Conservation (phyloP, 53 echinoderm and acorn worm species). For the Mesocentrotus franciscanus region DNA sequence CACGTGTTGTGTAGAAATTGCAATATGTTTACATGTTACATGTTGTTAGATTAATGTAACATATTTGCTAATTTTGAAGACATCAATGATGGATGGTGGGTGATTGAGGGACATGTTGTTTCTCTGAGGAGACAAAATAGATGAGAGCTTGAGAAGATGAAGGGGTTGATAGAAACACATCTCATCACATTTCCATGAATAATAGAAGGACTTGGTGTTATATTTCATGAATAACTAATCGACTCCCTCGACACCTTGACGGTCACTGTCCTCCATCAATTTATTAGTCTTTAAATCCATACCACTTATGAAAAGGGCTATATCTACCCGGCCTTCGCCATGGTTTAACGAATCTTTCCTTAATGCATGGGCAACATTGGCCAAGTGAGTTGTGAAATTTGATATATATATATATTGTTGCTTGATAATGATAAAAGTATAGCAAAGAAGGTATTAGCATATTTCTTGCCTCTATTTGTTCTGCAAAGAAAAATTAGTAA, state of each 20-base stretch:
- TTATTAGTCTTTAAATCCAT: slow-evolving; percentile 20
- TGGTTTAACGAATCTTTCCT: too few relatives aligned
- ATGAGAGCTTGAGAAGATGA: slow-evolving; percentile 5
- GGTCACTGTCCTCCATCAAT: slow-evolving; percentile 41
- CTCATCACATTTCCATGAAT: slow-evolving; percentile 38
- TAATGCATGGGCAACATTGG: too few relatives aligned
- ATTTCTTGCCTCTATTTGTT: not conserved
- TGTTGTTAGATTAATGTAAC: not conserved
- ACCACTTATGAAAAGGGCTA: too few relatives aligned
- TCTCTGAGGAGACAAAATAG: not conserved
- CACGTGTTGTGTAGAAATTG: not conserved
- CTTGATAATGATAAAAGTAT: too few relatives aligned
- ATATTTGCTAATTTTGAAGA: not conserved
- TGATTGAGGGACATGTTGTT: slow-evolving; percentile 8
- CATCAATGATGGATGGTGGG: not conserved
- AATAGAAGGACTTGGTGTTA: slow-evolving; percentile 21
- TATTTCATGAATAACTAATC: slow-evolving; percentile 60
- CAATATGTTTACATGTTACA: not conserved
- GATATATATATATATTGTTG: too few relatives aligned
- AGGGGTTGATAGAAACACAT: slow-evolving; percentile 41
- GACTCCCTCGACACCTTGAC: not conserved
- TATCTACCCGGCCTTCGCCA: too few relatives aligned
- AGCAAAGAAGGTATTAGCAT: not conserved
- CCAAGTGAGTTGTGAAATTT: too few relatives aligned
- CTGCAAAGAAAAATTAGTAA: not conserved